Conservation (phyloP, 2,888 invertebrate species). For the Phyllotreta cruciferae region DNA sequence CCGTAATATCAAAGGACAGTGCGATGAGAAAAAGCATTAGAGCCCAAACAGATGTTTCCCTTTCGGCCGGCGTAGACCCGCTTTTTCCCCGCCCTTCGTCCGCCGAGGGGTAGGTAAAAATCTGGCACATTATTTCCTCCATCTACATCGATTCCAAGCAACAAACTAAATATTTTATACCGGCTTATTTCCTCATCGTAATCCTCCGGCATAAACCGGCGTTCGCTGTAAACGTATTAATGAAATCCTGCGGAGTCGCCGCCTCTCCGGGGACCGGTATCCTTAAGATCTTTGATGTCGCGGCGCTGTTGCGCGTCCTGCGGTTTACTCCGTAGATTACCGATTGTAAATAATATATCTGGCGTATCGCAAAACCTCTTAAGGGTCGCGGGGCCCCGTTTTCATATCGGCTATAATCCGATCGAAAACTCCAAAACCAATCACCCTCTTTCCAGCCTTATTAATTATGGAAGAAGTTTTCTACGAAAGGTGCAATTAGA, state of each 20-base stretch:
- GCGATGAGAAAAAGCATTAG: constrained; percentile 18
- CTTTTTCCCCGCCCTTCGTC: constrained; percentile 7
- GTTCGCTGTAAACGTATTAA: constrained; percentile 36
- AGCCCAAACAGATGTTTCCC: constrained; percentile 22
- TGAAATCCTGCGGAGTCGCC: constrained; percentile 37
- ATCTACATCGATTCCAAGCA: no score
- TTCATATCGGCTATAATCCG: constrained; percentile 17
- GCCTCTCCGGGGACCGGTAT: constrained; percentile 29
- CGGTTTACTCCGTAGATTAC: constrained; percentile 45
- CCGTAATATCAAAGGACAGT: constrained; percentile 17
- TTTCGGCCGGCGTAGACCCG: constrained; percentile 9
- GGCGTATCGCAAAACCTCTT: constrained; percentile 35
- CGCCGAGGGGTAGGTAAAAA: neutral
- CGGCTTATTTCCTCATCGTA: constrained; percentile 22
- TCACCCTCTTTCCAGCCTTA: no score
- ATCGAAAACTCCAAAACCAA: neutral
- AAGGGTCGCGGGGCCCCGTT: constrained; percentile 5
- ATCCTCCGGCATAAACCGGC: constrained; percentile 27
- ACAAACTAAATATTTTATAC: constrained; percentile 10
- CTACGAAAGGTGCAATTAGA: no score
- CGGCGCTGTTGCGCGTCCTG: constrained; percentile 31
- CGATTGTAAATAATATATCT: constrained; percentile 48
- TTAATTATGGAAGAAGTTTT: no score
- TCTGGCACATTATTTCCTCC: no score
- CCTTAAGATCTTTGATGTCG: constrained; percentile 41